phyloP scores from a whole-genome alignment of 2,113 vertebrate species.

The Zapornia atra region DNA sequence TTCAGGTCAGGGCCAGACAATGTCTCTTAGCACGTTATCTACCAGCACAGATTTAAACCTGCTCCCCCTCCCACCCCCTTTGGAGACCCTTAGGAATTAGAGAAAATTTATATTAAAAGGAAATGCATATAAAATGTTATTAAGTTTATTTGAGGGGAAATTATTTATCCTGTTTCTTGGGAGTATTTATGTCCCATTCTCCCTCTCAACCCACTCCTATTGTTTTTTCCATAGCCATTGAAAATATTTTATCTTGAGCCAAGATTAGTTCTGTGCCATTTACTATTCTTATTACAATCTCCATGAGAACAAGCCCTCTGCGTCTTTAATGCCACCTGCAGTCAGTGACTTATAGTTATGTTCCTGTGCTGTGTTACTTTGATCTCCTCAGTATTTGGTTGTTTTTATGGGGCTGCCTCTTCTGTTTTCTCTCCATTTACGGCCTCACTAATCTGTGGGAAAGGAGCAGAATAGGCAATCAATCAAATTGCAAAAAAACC shows the following conservation, averaged over 20 bases:
- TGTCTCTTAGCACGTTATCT: rapidly evolving
- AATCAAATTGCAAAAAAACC: not conserved
- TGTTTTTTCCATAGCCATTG: not conserved
- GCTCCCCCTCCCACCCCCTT: not conserved
- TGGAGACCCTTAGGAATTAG: not conserved
- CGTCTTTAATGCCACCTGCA: slow-evolving; percentile 39
- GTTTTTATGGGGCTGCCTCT: slow-evolving; percentile 45
- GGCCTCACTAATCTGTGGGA: not conserved
- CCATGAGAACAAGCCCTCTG: slow-evolving; percentile 9
- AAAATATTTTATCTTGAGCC: slow-evolving; percentile 15
- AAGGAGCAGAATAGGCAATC: not conserved
- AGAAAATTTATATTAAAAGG: not conserved
- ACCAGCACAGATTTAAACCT: rapidly evolving
- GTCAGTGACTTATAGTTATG: slow-evolving; percentile 17
- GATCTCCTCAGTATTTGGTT: not conserved
- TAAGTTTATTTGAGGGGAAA: not conserved
- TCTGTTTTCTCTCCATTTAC: slow-evolving; percentile 20
- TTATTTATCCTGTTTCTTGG: not conserved
- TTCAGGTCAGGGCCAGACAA: no score
- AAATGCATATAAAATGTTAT: not conserved
- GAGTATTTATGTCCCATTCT: not conserved
- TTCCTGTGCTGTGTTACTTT: slow-evolving; percentile 11
- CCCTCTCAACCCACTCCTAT: not conserved
- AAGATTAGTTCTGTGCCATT: slow-evolving; percentile 11
- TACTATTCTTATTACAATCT: slow-evolving; percentile 14